Evolutionary conservation across 2,113 vertebrate genomes (phyloP), one percentile per base, ranked within the genome.

Genomic region (Cyanoderma ruficeps): DNA sequence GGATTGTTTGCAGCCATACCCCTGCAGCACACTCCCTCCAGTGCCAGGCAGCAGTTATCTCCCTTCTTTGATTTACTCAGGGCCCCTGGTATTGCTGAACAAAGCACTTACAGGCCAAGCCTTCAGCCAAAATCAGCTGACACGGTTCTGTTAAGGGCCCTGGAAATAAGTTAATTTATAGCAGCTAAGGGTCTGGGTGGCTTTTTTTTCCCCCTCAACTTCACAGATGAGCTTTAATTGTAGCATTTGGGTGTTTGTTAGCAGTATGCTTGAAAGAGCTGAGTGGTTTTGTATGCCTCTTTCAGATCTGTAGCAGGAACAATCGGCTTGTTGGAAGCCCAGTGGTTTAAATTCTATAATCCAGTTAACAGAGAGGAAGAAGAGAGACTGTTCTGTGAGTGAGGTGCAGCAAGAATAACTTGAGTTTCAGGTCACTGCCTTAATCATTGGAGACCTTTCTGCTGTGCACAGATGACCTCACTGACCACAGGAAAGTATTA

Each of bases 111-210:
- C 10, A 69, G 4, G 2, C 42, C 33, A 81, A 60, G 0, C 20
- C 30, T 15, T 67, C 67, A 63, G 8, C 41, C n/a, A 42, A 41
- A 79, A 82, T 46, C 55, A 95, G 17, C 67, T 57, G 9, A 57
- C 37, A 87, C 12, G 6, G 2, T 23, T 77, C 55, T 83, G 18
- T 22, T 64, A 81, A 33, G 23, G 53, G 57, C 41, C 15, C 13
- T 93, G 44, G 10, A 87, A 89, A 92, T 56, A 2, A 60, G 64
- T 63, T 95, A 89, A 95, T 89, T 95, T 82, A 72, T 56, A 89
- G 86, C 81, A 93, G 49, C 61, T 93, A 53, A 65, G 31, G 57
- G n/a, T 63, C 64, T 59, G 70, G 20, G 23, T 74, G 6, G 22
- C 6, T 7, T 11, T 22, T 15, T 12, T 41, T 57, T 47, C 9